Conservation (phyloP, 2,888 invertebrate species). For the Liodrosophila aerea region DNA sequence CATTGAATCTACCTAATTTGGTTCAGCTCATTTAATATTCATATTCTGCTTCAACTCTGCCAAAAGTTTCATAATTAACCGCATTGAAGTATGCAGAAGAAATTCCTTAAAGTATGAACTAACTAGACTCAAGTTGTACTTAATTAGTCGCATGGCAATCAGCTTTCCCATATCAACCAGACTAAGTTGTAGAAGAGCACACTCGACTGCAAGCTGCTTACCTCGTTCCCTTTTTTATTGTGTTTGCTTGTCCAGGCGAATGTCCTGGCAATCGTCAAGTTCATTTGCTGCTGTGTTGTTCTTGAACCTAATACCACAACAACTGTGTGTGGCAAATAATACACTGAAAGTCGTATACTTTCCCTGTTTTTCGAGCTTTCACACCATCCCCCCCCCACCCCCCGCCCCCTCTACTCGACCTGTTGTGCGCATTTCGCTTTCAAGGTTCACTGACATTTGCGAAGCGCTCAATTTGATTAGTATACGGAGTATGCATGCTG, state of each 20-base stretch:
- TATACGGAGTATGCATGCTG: constrained; percentile 41
- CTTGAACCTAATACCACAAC: constrained; percentile 64
- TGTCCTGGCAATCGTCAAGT: constrained; percentile 70
- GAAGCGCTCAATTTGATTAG: constrained; percentile 72
- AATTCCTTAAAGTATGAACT: no score
- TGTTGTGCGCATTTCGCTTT: constrained; percentile 27
- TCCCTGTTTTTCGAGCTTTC: neutral
- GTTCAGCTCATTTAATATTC: no score
- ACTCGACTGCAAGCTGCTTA: neutral
- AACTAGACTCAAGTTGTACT: no score
- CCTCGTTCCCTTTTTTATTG: constrained; percentile 5
- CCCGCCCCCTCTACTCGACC: constrained; percentile 3
- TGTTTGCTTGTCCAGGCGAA: constrained; percentile 46
- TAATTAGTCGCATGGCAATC: no score
- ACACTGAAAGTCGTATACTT: constrained; percentile 27
- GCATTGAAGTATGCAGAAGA: no score
- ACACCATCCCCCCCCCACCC: neutral
- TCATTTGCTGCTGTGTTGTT: constrained; percentile 56
- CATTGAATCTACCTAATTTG: no score
- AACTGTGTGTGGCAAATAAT: constrained; percentile 66
- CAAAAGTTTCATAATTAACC: no score
- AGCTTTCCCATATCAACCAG: no score
- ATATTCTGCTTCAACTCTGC: no score
- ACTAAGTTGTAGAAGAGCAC: no score
- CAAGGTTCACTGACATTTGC: constrained; percentile 74